Percentiles rank a stretch among this genome's conserved stretches.
These are phyloP conservation scores for Candoia aspera DNA, from an alignment of 2,113 vertebrate species.

Conservation along the genomic window DNA sequence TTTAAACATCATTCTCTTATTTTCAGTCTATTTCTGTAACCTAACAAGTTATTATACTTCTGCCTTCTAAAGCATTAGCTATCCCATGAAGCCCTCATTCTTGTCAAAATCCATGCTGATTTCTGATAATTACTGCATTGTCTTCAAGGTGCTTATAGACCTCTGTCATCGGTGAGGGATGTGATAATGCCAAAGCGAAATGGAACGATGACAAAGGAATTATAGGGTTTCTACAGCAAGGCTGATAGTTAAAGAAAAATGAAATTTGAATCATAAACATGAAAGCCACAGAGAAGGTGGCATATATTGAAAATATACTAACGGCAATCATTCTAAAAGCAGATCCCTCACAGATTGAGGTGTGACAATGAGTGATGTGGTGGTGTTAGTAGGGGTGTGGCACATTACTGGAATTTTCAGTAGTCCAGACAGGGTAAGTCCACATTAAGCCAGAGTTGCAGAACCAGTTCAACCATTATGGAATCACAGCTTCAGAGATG, in stretches of 20 bases:
- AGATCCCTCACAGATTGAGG: background rate
- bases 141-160: background rate
- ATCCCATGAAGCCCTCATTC: background rate
- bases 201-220: background rate
- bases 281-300: background rate
- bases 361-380: background rate
- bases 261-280: background rate
- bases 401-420: background rate
- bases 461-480: background rate
- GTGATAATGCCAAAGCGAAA: background rate
- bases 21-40: background rate
- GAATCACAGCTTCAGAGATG: no score
- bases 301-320: background rate
- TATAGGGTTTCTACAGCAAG: background rate
- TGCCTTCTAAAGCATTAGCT: background rate
- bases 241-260: background rate
- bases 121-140: background rate
- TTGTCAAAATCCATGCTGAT: background rate
- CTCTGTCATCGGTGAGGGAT: background rate
- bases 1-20: background rate
- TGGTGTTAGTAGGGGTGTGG: background rate
- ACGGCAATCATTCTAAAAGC: background rate
- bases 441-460: background rate
- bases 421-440: background rate
- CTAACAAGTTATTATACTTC: background rate